A percentile compares a stretch with the other conserved stretches of the same genome.
Conservation (phyloP, 2,888 invertebrate species). For the Drosophila lacicola region DNA sequence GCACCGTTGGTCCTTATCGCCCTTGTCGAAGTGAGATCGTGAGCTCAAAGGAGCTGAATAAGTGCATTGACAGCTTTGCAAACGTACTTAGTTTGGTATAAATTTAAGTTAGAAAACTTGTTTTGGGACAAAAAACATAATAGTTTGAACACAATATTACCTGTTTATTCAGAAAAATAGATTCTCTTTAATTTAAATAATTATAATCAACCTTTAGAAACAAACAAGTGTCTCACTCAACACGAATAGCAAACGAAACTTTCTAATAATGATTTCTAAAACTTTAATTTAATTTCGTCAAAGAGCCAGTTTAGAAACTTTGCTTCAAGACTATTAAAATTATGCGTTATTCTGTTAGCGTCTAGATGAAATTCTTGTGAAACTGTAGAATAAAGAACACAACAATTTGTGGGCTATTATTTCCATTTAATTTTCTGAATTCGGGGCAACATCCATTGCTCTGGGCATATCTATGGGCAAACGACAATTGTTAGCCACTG, state of each 20-base stretch:
- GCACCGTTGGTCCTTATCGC: not conserved
- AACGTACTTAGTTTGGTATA: not conserved
- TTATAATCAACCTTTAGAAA: no score
- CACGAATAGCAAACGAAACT: no score
- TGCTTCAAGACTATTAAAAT: not conserved
- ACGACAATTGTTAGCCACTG: conserved; percentile 20
- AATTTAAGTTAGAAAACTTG: not conserved
- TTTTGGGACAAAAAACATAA: no score
- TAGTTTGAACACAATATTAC: no score
- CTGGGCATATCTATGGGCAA: conserved; percentile 7
- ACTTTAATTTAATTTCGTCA: not conserved
- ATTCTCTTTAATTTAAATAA: no score
- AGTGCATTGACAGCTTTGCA: not conserved
- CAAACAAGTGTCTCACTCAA: no score
- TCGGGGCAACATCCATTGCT: conserved; percentile 18
- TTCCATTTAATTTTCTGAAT: conserved; percentile 23
- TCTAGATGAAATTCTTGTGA: not conserved
- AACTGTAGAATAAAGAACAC: conserved; percentile 2
- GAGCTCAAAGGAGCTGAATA: not conserved
- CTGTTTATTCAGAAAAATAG: no score
- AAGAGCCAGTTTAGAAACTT: not conserved
- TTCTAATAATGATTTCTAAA: no score
- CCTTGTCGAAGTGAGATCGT: conserved; percentile 7
- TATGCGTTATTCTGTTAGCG: no score
- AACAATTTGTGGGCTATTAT: conserved; percentile 13